Conservation (phyloP, 1,140 invertebrate species). For the Ylistrum balloti region DNA sequence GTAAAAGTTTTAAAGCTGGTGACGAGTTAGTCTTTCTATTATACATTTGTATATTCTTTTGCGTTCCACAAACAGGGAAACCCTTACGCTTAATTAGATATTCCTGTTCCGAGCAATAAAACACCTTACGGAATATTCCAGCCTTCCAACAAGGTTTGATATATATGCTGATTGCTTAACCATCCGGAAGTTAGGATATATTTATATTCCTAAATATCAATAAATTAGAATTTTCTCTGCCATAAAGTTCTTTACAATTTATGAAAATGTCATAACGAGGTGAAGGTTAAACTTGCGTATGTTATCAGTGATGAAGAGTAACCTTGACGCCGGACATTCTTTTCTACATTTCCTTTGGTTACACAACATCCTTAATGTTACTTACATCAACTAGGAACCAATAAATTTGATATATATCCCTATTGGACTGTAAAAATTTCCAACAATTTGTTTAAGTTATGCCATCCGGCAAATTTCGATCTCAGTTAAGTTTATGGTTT, state of each 20-base stretch:
- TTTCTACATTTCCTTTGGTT: background rate
- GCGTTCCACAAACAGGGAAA: slow-evolving; percentile 20
- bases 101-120: background rate
- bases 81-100: background rate
- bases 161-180: background rate
- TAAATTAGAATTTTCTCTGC: slow-evolving; percentile 20
- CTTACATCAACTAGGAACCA: too few relatives aligned
- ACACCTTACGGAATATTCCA: background rate
- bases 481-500: too few relatives aligned
- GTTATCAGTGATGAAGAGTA: background rate
- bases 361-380: too few relatives aligned
- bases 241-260: background rate
- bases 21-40: background rate
- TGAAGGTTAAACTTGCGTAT: background rate
- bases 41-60: background rate
- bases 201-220: slow-evolving; percentile 4
- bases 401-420: too few relatives aligned
- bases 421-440: too few relatives aligned
- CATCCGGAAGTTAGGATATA: background rate
- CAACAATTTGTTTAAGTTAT: too few relatives aligned
- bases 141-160: background rate
- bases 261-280: background rate
- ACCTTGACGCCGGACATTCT: slow-evolving; percentile 1
- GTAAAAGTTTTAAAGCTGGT: background rate
- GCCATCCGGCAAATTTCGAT: too few relatives aligned